Conservation (phyloP, 2,888 invertebrate genomes). For the Agrypnus murinus region DNA sequence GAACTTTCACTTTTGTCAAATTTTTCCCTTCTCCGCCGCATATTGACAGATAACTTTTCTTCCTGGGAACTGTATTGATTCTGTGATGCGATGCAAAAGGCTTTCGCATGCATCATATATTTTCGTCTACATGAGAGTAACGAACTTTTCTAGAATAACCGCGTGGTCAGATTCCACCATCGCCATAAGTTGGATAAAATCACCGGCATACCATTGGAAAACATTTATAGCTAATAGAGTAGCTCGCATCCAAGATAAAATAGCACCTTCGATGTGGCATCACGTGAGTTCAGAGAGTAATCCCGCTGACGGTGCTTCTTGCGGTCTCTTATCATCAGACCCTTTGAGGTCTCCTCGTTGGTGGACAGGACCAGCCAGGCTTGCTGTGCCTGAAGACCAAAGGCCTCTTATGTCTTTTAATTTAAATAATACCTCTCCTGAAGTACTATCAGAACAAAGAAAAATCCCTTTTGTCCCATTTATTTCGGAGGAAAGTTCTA, state of each 20-base stretch:
- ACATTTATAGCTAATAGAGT: slow-evolving; percentile 46
- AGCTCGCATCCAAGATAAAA: slow-evolving; percentile 38
- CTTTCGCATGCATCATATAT: no score
- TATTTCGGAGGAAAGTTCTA: not conserved
- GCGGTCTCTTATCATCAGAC: not conserved
- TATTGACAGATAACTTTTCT: no score
- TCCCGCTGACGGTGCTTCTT: not conserved
- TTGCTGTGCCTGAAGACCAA: not conserved
- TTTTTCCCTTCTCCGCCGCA: no score
- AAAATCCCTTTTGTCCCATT: not conserved
- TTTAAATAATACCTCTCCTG: no score
- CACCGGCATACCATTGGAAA: slow-evolving; percentile 23
- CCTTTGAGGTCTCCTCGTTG: not conserved
- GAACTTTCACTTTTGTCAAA: no score
- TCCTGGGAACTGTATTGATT: not conserved
- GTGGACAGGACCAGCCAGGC: not conserved
- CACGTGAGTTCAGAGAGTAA: not conserved
- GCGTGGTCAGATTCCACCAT: slow-evolving; percentile 4
- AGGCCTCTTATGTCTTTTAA: no score
- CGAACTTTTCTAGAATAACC: no score
- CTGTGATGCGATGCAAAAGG: no score
- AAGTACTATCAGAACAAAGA: no score
- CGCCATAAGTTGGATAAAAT: slow-evolving; percentile 31
- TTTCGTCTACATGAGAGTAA: no score
- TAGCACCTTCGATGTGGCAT: not conserved